Conservation (phyloP, 2,113 vertebrate genomes). For the Ophiodon elongatus region DNA sequence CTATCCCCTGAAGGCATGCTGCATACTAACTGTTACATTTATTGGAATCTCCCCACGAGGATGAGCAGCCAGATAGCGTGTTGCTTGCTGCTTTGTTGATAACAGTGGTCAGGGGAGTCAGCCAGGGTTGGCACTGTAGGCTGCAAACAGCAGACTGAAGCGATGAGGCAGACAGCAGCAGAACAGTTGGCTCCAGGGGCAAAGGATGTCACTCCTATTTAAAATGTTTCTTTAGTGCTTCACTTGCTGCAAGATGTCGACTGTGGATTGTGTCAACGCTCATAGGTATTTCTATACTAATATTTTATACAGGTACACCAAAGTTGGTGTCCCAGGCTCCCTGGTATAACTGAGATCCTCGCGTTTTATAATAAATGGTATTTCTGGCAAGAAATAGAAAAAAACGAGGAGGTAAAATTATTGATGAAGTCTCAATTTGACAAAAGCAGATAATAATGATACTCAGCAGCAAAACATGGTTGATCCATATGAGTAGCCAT, state of each 20-base stretch:
- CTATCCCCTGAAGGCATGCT: slow-evolving; percentile 43
- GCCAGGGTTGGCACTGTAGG: slow-evolving; percentile 47
- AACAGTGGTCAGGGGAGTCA: slow-evolving; percentile 57
- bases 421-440: neutral
- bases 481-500: slow-evolving; percentile 2
- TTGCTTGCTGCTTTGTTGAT: slow-evolving; percentile 69
- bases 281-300: neutral
- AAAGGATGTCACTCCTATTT: slow-evolving; percentile 50
- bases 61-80: slow-evolving; percentile 61
- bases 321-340: neutral
- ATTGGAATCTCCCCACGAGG: slow-evolving; percentile 61
- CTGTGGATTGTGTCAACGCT: neutral
- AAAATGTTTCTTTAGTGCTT: slow-evolving; percentile 52
- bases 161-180: slow-evolving; percentile 58
- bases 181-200: slow-evolving; percentile 47
- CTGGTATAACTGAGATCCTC: neutral
- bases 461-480: neutral
- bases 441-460: neutral
- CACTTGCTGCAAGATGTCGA: slow-evolving; percentile 27
- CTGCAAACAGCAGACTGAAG: slow-evolving; percentile 65
- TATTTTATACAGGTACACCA: neutral
- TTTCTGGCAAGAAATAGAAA: neutral
- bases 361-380: neutral
- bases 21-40: slow-evolving; percentile 70
- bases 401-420: neutral